A percentile compares a stretch with the other conserved stretches of the same genome.
Conservation (phyloP, 1,140 invertebrate genomes). For the Psilanteris sp. region DNA sequence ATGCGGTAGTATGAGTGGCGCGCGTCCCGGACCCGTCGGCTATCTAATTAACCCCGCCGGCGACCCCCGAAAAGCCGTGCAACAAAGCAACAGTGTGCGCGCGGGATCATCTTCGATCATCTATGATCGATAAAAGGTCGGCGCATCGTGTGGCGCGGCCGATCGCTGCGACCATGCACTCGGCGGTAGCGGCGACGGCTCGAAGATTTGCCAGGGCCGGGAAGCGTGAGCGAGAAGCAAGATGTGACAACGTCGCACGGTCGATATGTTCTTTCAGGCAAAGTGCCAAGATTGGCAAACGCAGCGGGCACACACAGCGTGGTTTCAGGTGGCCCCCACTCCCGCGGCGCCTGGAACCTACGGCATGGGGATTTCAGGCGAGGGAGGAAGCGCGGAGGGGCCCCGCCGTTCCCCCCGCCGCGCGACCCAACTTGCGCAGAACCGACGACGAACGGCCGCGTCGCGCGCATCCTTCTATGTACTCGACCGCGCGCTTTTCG, state of each 20-base stretch:
- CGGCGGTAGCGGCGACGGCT: conserved; percentile 32
- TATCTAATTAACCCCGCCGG: conserved; percentile 23
- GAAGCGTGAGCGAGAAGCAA: conserved; percentile 59
- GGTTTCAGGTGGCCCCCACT: conserved; percentile 72
- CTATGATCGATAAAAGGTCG: conserved; percentile 47
- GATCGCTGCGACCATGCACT: conserved; percentile 62
- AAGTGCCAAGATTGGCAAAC: conserved; percentile 80
- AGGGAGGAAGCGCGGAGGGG: conserved; percentile 63
- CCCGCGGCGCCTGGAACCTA: conserved; percentile 66
- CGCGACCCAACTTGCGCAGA: conserved; percentile 31
- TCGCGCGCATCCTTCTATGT: conserved; percentile 76
- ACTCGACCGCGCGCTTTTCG: conserved; percentile 38
- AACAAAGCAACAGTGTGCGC: conserved; percentile 23
- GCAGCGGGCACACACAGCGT: conserved; percentile 67
- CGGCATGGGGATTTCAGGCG: conserved; percentile 68
- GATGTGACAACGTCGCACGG: conserved; percentile 78
- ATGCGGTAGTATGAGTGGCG: not conserved
- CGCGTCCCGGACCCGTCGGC: not conserved
- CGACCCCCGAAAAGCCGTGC: conserved; percentile 9
- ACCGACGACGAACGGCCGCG: conserved; percentile 68
- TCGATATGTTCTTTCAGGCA: conserved; percentile 81
- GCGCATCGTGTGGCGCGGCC: conserved; percentile 70
- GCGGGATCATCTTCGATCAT: conserved; percentile 55
- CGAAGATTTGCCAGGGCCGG: conserved; percentile 66
- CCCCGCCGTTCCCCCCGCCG: conserved; percentile 4